phyloP scores from a whole-genome alignment of 2,888 invertebrate species.

The Eledona agricola region DNA sequence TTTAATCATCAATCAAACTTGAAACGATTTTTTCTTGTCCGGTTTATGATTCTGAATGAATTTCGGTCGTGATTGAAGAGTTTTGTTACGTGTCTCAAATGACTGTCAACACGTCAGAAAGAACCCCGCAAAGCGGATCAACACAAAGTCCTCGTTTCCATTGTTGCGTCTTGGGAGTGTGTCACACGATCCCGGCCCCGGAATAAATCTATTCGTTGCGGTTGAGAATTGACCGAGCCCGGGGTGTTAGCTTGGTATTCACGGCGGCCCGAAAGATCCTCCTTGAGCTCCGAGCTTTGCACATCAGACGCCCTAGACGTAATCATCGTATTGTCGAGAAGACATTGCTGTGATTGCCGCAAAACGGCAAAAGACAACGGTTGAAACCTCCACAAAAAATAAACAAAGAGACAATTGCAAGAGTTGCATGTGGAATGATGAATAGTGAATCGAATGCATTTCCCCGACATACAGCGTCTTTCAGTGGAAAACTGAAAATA shows the following conservation, averaged over 20 bases:
- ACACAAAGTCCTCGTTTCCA: slow-evolving; percentile 45
- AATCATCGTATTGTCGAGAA: slow-evolving; percentile 55
- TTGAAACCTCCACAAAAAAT: too few species aligned
- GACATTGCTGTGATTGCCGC: too few species aligned
- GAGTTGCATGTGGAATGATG: too few species aligned
- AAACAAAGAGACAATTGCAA: too few species aligned
- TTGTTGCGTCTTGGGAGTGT: slow-evolving; percentile 45
- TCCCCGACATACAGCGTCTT: too few species aligned
- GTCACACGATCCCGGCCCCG: slow-evolving; percentile 41
- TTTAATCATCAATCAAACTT: too few species aligned
- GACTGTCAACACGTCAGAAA: slow-evolving; percentile 40
- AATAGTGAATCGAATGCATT: too few species aligned
- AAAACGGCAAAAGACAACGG: too few species aligned
- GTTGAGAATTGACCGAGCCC: slow-evolving; percentile 48
- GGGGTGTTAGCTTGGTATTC: slow-evolving; percentile 49
- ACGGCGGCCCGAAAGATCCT: slow-evolving; percentile 51
- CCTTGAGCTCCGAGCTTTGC: slow-evolving; percentile 53
- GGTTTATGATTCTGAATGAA: too few species aligned
- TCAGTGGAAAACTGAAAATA: too few species aligned
- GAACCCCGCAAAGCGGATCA: slow-evolving; percentile 39
- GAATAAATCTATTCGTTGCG: slow-evolving; percentile 45
- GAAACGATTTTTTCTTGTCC: too few species aligned
- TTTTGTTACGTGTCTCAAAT: slow-evolving; percentile 46
- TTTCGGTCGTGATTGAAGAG: slow-evolving; percentile 46
- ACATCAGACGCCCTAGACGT: slow-evolving; percentile 56